These are phyloP conservation scores for Hirtodrosophila alboralis DNA, from an alignment of 2,888 invertebrate genomes.

Conservation along the genomic window DNA sequence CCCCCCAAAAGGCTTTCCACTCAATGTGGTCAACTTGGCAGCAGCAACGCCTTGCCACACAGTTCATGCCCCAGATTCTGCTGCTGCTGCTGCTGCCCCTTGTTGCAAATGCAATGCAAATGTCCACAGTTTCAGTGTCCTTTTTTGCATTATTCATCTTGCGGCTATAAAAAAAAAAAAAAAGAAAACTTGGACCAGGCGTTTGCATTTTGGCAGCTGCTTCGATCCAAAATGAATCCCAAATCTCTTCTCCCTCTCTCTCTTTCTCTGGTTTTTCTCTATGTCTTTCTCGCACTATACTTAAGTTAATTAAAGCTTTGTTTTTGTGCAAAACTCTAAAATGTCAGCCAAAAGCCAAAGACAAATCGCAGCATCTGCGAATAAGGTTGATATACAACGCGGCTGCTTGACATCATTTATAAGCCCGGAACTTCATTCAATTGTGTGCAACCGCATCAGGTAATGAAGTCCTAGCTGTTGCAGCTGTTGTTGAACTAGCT, in stretches of 20 bases:
- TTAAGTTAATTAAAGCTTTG: constrained; percentile 73
- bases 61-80: not conserved
- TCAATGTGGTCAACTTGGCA: constrained; percentile 30
- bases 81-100: not conserved
- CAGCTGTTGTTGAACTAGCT: not conserved
- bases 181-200: constrained; percentile 6
- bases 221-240: constrained; percentile 28
- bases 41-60: not conserved
- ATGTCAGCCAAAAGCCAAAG: constrained; percentile 49
- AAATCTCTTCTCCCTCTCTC: no score
- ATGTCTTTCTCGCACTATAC: no score
- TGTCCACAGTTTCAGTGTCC: constrained; percentile 32
- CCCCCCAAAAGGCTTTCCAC: constrained; percentile 22
- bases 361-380: constrained; percentile 49
- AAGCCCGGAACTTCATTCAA: constrained; percentile 41
- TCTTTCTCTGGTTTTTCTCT: no score
- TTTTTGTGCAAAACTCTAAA: constrained; percentile 31
- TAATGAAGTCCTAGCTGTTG: constrained; percentile 43
- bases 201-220: constrained; percentile 46
- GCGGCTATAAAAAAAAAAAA: constrained; percentile 4
- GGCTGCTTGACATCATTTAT: constrained; percentile 52
- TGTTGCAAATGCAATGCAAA: constrained; percentile 46
- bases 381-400: constrained; percentile 23
- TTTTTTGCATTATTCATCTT: constrained; percentile 52
- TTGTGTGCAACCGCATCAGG: constrained; percentile 66